phyloP scores from a whole-genome alignment of 2,113 vertebrate genomes.

The Cynoglossus semilaevis region DNA sequence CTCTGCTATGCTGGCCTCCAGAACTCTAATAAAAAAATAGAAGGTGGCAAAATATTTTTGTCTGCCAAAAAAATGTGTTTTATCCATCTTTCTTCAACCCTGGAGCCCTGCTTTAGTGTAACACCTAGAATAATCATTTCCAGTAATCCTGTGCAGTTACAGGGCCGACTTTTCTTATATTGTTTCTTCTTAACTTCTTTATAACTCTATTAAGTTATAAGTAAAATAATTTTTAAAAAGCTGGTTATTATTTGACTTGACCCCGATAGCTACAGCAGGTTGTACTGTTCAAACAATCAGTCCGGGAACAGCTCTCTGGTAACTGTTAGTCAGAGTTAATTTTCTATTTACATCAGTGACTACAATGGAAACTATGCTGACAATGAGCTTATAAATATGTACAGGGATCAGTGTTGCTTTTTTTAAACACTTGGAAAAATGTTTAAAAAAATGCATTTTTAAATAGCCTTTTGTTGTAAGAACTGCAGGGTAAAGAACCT shows the following conservation, averaged over 20 bases:
- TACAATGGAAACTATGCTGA: background rate
- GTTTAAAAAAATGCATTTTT: no score
- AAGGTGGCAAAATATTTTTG: background rate
- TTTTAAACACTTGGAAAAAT: no score
- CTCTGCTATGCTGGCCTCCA: conserved; percentile 98
- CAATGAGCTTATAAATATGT: conserved; percentile 3
- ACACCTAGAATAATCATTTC: no score
- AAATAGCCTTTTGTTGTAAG: no score
- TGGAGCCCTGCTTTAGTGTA: no score
- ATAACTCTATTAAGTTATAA: background rate
- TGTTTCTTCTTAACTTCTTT: background rate
- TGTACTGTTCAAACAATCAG: background rate
- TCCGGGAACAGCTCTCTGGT: background rate
- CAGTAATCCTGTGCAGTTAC: no score
- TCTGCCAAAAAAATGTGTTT: background rate
- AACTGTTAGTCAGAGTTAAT: background rate
- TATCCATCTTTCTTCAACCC: no score
- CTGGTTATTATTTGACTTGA: background rate
- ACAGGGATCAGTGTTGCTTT: background rate
- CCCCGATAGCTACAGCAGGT: background rate
- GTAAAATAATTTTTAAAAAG: background rate
- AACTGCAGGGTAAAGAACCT: conserved; percentile 74
- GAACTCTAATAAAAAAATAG: conserved; percentile 77
- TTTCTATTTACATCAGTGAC: background rate
- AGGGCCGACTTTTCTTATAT: no score